Percentiles rank a stretch among this genome's conserved stretches.
phyloP scores from a whole-genome alignment of 2,888 invertebrate genomes.

The Busseola fusca region DNA sequence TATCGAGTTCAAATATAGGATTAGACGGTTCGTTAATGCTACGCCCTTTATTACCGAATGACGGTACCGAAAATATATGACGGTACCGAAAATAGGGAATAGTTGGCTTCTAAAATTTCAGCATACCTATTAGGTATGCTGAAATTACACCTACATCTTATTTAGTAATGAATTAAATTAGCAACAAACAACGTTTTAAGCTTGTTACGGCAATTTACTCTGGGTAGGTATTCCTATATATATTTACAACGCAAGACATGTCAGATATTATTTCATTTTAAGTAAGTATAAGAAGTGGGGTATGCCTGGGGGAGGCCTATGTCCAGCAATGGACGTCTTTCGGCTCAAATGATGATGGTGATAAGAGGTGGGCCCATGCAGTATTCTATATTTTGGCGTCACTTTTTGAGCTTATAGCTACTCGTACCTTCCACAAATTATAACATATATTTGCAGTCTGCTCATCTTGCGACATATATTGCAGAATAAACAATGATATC shows the following conservation, averaged over 20 bases:
- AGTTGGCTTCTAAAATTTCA: neutral
- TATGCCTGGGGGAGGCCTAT: no score
- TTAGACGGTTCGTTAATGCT: conserved; percentile 32
- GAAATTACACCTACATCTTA: neutral
- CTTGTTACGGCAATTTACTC: neutral
- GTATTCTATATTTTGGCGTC: neutral
- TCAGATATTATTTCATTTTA: neutral
- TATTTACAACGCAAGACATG: neutral
- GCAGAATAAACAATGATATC: neutral
- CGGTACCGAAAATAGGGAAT: neutral
- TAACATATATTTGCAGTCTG: neutral
- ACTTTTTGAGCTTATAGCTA: neutral
- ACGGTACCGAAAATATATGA: conserved; percentile 17
- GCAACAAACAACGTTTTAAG: neutral
- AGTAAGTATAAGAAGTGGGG: neutral
- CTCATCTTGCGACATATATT: neutral
- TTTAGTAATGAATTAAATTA: neutral
- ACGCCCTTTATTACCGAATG: conserved; percentile 27
- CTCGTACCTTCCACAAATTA: neutral
- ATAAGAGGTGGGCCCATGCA: neutral
- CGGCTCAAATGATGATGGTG: no score
- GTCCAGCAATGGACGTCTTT: no score
- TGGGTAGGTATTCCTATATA: neutral
- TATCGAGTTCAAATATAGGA: conserved; percentile 52
- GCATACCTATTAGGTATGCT: neutral